Base-by-base conservation (phyloP, 1,140 invertebrate genomes). In the Thereuonema tuberculata region DNA sequence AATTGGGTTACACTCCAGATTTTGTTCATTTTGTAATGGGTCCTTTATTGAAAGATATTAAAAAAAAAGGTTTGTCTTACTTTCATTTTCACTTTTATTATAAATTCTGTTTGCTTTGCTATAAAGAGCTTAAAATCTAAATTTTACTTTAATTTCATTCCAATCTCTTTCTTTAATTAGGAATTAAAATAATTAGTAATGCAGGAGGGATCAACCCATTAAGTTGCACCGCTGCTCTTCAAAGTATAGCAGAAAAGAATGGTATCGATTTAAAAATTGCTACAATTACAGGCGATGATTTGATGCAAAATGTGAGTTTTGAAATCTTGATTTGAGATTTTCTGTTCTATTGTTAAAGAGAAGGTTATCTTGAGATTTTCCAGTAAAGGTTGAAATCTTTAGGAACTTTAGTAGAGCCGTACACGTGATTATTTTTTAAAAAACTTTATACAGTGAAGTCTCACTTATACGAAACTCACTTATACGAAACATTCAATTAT, bases 181-280 rank as follows among this genome's bases (percentile, higher is more conserved):
- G n/a, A n/a, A 72, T 80, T 46, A 68, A 72, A 55, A 71, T 80
- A 2, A 67, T 80, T 20, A 74, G 71, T 57, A 80, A 80, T 74
- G 77, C 77, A 58, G 78, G 78, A 28, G 78, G 78, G 21, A 75
- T 79, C n/a, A 80, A 79, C 66, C 77, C 77, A 27, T 56, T 65
- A n/a, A 66, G 69, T 1, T 79, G 77, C 73, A 76, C 75, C 60
- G 65, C 66, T 31, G 72, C 74, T 2, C 58, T 80, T 5, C 63
- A 67, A 50, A 53, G 70, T 53, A 69, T 70, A 23, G 72, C 75
- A 46, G 61, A 69, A n/a, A 69, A 72, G 53, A 62, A 66, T 50
- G 71, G 69, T 37, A 64, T 76, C 27, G 67, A 74, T 25, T 50
- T 77, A 9, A 76, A 76, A 56, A 71, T 78, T 64, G 75, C 73